Percentiles rank a stretch among this genome's conserved stretches.
phyloP scores from a whole-genome alignment of 2,888 invertebrate species.

The Ctena decussata region DNA sequence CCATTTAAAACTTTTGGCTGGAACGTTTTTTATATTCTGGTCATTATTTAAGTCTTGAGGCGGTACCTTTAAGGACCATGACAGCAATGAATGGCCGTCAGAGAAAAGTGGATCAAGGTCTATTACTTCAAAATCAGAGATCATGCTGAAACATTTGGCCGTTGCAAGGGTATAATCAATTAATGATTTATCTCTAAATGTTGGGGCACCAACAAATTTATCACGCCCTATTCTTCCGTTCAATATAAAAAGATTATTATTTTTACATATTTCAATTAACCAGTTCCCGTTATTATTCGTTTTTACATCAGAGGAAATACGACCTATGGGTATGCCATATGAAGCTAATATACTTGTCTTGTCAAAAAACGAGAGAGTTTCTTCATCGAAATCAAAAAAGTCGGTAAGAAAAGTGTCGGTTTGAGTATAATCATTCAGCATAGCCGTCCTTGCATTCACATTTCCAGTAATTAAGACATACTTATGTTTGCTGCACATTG shows the following conservation, averaged over 20 bases:
- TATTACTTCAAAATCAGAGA: neutral
- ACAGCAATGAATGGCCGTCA: neutral
- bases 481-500: neutral
- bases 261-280: neutral
- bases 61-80: too few species aligned
- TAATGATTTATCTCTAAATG: neutral
- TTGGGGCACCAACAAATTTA: neutral
- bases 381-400: neutral
- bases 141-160: neutral
- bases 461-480: neutral
- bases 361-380: neutral
- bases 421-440: neutral
- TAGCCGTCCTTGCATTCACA: neutral
- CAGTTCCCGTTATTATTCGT: neutral
- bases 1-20: too few species aligned
- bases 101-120: neutral
- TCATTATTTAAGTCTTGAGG: too few species aligned
- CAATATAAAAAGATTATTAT: neutral
- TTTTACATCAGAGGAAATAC: neutral
- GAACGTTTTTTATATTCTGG: too few species aligned
- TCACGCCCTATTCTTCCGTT: slow-evolving; percentile 7
- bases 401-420: neutral
- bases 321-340: neutral
- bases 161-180: neutral
- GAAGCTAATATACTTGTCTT: neutral